Evolutionary conservation across 2,888 invertebrate species (phyloP), one percentile per base, ranked within the genome.

Genomic region (Calliphora vomitoria): DNA sequence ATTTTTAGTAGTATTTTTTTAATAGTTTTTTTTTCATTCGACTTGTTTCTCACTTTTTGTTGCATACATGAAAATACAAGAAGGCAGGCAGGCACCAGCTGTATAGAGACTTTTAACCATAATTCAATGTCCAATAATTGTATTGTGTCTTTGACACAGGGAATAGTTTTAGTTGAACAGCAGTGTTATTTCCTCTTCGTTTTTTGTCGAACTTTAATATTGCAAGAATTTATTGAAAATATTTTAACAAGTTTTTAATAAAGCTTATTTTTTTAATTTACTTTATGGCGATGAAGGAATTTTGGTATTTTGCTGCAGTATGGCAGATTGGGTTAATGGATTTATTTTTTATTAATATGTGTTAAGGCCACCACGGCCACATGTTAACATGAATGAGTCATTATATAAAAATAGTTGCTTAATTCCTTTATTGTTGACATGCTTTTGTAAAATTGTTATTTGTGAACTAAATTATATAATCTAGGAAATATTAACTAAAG

Each of bases 111-210:
- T 68, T 79, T 18, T 53, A 69, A 75, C 74, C 82, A 82, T 82
- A 85, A 85, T 85, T 87, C 82, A 87, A 69, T 83, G 78, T 85
- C 55, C 87, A 74, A 69, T 82, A 85, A 82, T 85, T 82, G 85
- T 75, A 85, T 75, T 85, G 74, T 84, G 84, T 62, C 53, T 72
- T 62, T 76, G 81, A 72, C 66, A 78, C n/a, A 72, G 69, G 15
- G 66, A 82, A 62, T 79, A 47, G 58, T 74, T 87, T 76, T 60
- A 72, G 60, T 68, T 79, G 18, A 44, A 44, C 5, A 8, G 8
- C 25, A 15, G 25, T 25, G 25, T 25, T 25, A 1, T 25, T 25
- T 25, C 25, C 1, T 25, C 2, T 50, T 69, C 78, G 38, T 82
- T 62, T 44, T n/a, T 35, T 31, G 74, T 44, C 25, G n/a, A 47